These are phyloP conservation scores for Tromatobia lineatoria DNA, from an alignment of 2,888 invertebrate genomes.

Conservation along the genomic window DNA sequence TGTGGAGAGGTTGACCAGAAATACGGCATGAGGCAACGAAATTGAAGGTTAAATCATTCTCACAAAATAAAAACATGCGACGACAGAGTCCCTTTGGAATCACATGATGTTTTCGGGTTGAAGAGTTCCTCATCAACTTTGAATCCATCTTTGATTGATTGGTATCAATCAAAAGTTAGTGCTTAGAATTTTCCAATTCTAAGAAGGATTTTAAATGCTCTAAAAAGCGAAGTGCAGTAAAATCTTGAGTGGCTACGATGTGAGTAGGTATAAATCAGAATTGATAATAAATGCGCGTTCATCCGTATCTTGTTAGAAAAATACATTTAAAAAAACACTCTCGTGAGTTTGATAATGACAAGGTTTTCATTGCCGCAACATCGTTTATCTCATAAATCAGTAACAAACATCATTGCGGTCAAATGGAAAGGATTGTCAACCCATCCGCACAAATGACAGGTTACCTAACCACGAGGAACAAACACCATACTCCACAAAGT, in stretches of 20 bases:
- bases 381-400: background rate
- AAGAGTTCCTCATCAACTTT: background rate
- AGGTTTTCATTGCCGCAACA: background rate
- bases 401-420: background rate
- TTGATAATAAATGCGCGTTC: background rate
- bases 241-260: background rate
- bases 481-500: background rate
- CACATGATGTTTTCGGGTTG: background rate
- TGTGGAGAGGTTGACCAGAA: background rate
- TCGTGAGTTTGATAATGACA: background rate
- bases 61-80: too few species aligned
- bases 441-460: background rate
- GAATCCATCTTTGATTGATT: background rate
- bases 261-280: background rate
- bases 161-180: background rate
- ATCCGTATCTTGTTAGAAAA: background rate
- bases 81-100: background rate
- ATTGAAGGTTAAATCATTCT: background rate
- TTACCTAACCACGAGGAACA: background rate
- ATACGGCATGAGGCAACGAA: background rate
- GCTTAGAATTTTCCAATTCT: background rate
- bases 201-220: background rate
- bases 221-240: background rate
- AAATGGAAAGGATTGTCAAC: background rate
- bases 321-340: background rate